Base-by-base conservation (phyloP, 2,113 vertebrate species). In the Solea solea region DNA sequence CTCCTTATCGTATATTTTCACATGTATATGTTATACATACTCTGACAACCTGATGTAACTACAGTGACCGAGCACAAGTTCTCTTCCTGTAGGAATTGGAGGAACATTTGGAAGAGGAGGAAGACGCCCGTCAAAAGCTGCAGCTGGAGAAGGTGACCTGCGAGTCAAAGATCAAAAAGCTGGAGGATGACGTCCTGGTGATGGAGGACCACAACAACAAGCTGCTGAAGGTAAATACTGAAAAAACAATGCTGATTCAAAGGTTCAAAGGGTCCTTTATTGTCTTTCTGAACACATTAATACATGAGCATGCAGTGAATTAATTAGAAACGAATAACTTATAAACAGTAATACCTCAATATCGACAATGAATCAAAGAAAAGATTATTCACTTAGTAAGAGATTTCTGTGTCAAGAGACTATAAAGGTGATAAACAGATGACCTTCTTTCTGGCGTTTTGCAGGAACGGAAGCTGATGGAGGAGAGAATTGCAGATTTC, bases 131-230 rank as follows among this genome's bases (percentile, higher is more conserved):
- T 69, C 97, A 99, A 88, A 99, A 98, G 85, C 88, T 98, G n/a
- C 97, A 98, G 60, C 94, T 98, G 41, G 97, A 99, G 86, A 99
- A 98, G 86, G 95, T 97, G 49, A 94, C 96, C 1, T 94, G 94
- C 0, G 97, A 98, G 53, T 95, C 95, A 57, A 99, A 97, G 83
- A 95, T 98, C 83, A 98, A 99, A 92, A 98, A 98, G 92, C 93
- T 98, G 85, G 97, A 98, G 69, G 97, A 98, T 8, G 96, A 98
- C 61, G 87, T 99, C 71, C 87, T 97, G 48, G 87, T 97, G 57
- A 95, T 98, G 95, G 96, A 98, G 12, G 97, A 98, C 72, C 97
- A 98, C 40, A 97, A 97, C 90, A 97, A 94, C 79, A 99, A 98
- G 64, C 92, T 98, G 64, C 92, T 89, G 1, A 99, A 98, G 87